Conservation (phyloP, 2,797 vertebrate species). For the Phoeniculus purpureus region DNA sequence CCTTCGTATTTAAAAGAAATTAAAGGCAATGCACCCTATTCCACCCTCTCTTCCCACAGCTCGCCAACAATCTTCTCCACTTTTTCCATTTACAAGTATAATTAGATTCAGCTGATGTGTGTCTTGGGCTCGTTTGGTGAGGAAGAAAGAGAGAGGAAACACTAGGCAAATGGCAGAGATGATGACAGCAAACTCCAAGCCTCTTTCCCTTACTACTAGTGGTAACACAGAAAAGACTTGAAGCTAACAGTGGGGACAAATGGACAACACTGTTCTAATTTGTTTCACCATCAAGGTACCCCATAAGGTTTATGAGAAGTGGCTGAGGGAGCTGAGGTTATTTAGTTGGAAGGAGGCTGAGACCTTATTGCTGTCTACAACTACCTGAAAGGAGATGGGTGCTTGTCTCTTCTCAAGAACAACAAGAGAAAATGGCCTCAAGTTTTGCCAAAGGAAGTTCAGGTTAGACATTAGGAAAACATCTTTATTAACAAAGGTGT, state of each 20-base stretch:
- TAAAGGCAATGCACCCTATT: not conserved
- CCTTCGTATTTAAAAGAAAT: not conserved
- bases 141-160: not conserved
- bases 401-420: no score
- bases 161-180: not conserved
- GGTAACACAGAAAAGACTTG: conserved; percentile 3
- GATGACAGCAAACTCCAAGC: not conserved
- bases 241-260: not conserved
- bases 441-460: no score
- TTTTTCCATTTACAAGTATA: not conserved
- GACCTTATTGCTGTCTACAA: no score
- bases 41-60: rapidly evolving
- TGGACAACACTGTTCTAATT: not conserved
- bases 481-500: no score
- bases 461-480: no score
- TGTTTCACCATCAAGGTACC: conserved; percentile 9
- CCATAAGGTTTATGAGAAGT: no score
- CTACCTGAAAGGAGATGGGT: no score
- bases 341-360: no score
- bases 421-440: no score
- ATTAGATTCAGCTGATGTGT: not conserved
- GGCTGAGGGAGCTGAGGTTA: no score
- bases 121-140: not conserved
- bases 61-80: rapidly evolving
- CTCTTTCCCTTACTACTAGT: not conserved